Base-by-base conservation (phyloP, 2,797 vertebrate genomes). In the Garrulus glandarius region DNA sequence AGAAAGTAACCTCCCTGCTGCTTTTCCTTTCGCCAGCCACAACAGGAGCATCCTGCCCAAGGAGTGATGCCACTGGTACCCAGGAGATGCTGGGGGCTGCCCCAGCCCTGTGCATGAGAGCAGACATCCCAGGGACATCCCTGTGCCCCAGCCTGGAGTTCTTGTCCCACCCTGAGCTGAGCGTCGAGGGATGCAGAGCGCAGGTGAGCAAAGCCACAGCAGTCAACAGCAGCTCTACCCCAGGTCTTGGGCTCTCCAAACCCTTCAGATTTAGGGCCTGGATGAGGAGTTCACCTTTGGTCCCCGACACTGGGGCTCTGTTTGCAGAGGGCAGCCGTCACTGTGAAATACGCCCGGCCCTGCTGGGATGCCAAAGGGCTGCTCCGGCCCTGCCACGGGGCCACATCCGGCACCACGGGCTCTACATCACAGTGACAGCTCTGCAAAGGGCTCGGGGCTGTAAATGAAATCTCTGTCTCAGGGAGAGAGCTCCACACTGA, bases 321-420 rank as follows among this genome's bases (percentile, higher is more conserved):
- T 82, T 85, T 81, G 52, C 63, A 84, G 84, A 92, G 77, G 70
- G 85, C 44, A 60, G 43, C 39, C 0, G 0, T 72, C 92, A 55
- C 63, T 94, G 37, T 92, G 94, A 92, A 92, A 89, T 67, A 94
- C 0, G 0, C 24, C 57, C 1, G 0, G 67, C 56, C 70, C 72
- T 11, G 10, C 60, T 1, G 0, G 63, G 36, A 22, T 1, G 5
- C 26, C 85, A 11, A 64, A 44, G 83, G 70, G 67, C 82, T 83
- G 53, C 84, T 88, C 87, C 2, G 0, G 75, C 71, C 56, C 71
- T 2, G 5, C 26, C 59, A 34, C 1, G 2, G 59, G 80, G 67
- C 57, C 1, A 0, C 85, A 6, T 47, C 65, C 9, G 0, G 75
- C n/a, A 29, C 87, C 2, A 0, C 16, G 0, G 4, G 57, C 46